phyloP scores from a whole-genome alignment of 2,797 vertebrate species.

The Graptemys geographica region DNA sequence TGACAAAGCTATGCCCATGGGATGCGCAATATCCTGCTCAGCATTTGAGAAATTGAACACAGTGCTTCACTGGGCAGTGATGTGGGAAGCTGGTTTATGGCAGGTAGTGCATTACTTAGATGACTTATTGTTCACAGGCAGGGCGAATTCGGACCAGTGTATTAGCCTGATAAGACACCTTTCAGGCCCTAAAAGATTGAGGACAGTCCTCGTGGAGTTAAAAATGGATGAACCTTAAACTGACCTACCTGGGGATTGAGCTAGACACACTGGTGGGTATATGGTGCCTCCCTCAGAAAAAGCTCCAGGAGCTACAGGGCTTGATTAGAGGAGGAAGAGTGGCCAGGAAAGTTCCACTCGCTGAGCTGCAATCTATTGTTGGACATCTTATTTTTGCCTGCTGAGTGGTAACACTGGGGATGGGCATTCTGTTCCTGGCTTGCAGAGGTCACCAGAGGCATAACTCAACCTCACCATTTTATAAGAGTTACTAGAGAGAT shows the following conservation, averaged over 20 bases:
- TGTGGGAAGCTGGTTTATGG: neutral
- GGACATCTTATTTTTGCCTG: neutral
- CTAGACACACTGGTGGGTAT: neutral
- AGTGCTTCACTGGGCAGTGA: neutral
- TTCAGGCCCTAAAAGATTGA: neutral
- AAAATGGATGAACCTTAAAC: neutral
- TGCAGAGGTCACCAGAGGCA: neutral
- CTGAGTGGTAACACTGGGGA: neutral
- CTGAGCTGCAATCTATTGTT: neutral
- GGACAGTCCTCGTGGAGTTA: neutral
- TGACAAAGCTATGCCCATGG: neutral
- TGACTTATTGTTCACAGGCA: neutral
- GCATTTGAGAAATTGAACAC: neutral
- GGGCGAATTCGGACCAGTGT: neutral
- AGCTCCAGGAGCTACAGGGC: neutral
- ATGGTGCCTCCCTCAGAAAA: neutral
- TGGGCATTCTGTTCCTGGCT: neutral
- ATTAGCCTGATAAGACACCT: neutral
- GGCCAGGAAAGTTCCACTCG: neutral
- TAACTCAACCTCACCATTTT: neutral
- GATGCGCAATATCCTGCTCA: neutral
- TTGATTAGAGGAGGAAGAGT: neutral
- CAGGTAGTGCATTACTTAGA: neutral
- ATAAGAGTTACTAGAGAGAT: neutral
- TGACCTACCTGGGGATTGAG: neutral